Evolutionary conservation across 2,797 vertebrate genomes (phyloP).

Genomic region (Sebastes kiyomatsui): DNA sequence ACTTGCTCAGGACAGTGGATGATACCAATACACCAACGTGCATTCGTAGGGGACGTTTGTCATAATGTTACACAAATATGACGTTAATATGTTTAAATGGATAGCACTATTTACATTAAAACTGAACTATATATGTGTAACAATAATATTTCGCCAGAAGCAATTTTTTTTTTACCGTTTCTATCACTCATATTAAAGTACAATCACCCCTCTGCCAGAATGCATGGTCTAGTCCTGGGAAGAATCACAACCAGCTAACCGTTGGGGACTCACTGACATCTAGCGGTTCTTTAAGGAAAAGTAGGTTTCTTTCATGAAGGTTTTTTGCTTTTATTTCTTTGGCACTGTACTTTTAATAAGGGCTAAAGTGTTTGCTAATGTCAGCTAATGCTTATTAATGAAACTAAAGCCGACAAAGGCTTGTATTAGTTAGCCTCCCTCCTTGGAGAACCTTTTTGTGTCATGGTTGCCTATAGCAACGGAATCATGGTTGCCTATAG

Average conservation of each 20-base stretch:
- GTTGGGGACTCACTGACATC: constrained; percentile 50
- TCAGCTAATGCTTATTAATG: not conserved
- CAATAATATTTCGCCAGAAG: rapidly evolving
- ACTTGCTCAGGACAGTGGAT: constrained; percentile 59
- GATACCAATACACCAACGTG: constrained; percentile 42
- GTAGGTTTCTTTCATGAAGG: not conserved
- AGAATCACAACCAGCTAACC: not conserved
- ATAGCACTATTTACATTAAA: rapidly evolving
- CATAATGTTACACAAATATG: not conserved
- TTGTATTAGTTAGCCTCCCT: not conserved
- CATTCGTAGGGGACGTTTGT: not conserved
- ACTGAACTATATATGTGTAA: rapidly evolving
- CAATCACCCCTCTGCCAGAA: not conserved
- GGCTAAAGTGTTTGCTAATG: not conserved
- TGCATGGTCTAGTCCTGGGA: constrained; percentile 58
- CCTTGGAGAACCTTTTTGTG: constrained; percentile 17
- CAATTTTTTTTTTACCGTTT: not conserved
- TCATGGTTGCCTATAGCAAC: constrained; percentile 65
- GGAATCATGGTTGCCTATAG: constrained; percentile 48
- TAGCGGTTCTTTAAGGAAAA: constrained; percentile 34
- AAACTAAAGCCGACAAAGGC: not conserved
- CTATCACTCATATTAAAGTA: not conserved
- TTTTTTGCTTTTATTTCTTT: not conserved
- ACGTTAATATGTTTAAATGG: rapidly evolving
- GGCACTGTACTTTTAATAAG: not conserved